Conservation (phyloP, 2,888 invertebrate species). For the Heliconius erato region DNA sequence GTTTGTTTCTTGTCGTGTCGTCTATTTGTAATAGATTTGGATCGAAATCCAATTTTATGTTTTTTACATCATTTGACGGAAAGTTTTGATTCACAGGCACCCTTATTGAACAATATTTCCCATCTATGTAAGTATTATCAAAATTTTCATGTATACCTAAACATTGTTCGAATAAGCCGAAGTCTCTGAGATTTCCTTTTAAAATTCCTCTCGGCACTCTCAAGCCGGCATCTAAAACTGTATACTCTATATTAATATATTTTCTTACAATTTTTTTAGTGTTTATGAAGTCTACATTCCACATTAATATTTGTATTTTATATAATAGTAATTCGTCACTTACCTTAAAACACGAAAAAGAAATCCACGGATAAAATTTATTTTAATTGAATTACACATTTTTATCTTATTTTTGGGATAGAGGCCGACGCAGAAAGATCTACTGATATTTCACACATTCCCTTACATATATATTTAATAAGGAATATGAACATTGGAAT, state of each 20-base stretch:
- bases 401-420: too few species aligned
- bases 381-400: too few species aligned
- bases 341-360: not conserved
- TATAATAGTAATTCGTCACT: not conserved
- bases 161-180: slow-evolving; percentile 70
- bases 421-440: too few species aligned
- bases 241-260: not conserved
- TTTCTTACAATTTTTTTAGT: not conserved
- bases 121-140: slow-evolving; percentile 61
- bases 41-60: slow-evolving; percentile 6
- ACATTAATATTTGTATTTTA: not conserved
- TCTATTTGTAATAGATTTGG: slow-evolving; percentile 32
- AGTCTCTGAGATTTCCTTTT: slow-evolving; percentile 62
- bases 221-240: slow-evolving; percentile 69
- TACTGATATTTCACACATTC: not conserved
- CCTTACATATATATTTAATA: not conserved
- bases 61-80: not conserved
- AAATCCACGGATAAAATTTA: not conserved
- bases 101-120: slow-evolving; percentile 70
- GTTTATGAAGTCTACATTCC: not conserved
- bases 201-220: slow-evolving; percentile 67
- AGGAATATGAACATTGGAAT: not conserved
- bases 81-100: slow-evolving; percentile 57
- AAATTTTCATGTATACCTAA: slow-evolving; percentile 60
- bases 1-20: slow-evolving; percentile 3